These are phyloP conservation scores for Hydropotes inermis DNA, from an alignment of 2,113 vertebrate species.

Conservation along the genomic window DNA sequence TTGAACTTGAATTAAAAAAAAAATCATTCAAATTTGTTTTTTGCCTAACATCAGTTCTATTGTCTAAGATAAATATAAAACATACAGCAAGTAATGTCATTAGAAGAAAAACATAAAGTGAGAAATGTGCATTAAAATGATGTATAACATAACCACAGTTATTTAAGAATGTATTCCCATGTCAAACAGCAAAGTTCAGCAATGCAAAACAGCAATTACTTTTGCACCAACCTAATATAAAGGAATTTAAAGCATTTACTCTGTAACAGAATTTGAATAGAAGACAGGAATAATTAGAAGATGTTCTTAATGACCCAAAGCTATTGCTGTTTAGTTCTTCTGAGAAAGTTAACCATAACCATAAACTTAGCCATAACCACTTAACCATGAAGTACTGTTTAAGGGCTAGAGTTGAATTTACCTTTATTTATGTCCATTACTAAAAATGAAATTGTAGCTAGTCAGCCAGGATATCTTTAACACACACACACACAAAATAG, in stretches of 20 bases:
- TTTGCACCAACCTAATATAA: neutral
- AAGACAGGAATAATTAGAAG: slow-evolving; percentile 1
- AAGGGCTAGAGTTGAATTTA: neutral
- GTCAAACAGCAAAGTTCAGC: neutral
- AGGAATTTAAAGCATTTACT: neutral
- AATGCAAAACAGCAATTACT: neutral
- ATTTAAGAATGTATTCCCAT: neutral
- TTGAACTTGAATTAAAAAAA: neutral
- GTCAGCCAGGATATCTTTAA: neutral
- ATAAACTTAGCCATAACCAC: neutral
- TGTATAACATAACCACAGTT: neutral
- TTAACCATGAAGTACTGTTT: neutral
- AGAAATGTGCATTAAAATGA: neutral
- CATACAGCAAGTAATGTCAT: neutral
- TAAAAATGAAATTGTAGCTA: neutral
- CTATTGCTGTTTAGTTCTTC: neutral
- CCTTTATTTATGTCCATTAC: neutral
- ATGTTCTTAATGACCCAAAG: neutral
- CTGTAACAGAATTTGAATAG: neutral
- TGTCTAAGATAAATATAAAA: neutral
- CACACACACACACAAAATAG: neutral
- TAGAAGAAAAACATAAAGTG: neutral
- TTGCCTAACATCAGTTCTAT: neutral
- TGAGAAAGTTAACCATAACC: neutral
- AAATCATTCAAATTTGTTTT: neutral